These are phyloP conservation scores for Philereme vetulata DNA, from an alignment of 2,888 invertebrate genomes.

Conservation along the genomic window DNA sequence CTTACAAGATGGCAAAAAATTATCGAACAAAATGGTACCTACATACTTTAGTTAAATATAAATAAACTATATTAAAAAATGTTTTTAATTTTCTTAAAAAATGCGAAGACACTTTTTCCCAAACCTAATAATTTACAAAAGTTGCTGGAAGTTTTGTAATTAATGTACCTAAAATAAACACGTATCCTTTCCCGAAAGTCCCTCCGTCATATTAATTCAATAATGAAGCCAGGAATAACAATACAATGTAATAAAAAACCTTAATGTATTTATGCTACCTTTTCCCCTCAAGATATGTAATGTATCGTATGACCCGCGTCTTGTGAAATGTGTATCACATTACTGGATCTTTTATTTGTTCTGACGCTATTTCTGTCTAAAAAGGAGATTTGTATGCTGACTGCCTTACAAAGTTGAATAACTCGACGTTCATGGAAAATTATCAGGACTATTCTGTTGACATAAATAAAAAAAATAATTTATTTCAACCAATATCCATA, in stretches of 20 bases:
- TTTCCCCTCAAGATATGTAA: conserved; percentile 28
- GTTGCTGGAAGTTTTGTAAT: neutral
- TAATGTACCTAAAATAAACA: conserved; percentile 12
- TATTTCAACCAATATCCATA: no score
- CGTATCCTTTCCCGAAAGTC: conserved; percentile 11
- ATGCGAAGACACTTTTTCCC: no score
- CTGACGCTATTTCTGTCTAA: conserved; percentile 11
- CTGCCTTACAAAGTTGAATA: neutral
- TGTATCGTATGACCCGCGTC: conserved; percentile 30
- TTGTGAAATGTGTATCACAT: conserved; percentile 8
- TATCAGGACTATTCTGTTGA: no score
- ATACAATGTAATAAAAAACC: conserved; percentile 35
- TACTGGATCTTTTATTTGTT: conserved; percentile 29
- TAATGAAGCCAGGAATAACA: conserved; percentile 22
- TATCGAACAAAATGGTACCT: no score
- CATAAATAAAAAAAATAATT: no score
- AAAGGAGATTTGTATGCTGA: neutral
- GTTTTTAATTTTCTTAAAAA: no score
- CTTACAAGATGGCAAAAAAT: no score
- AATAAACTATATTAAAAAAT: no score
- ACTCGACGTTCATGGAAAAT: no score
- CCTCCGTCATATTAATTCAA: conserved; percentile 33
- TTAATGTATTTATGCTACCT: conserved; percentile 31
- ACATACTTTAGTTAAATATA: no score
- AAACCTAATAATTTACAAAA: no score